Percentiles rank a stretch among this genome's conserved stretches.
These are phyloP conservation scores for Hestina assimilis DNA, from an alignment of 1,140 invertebrate genomes.

Conservation along the genomic window DNA sequence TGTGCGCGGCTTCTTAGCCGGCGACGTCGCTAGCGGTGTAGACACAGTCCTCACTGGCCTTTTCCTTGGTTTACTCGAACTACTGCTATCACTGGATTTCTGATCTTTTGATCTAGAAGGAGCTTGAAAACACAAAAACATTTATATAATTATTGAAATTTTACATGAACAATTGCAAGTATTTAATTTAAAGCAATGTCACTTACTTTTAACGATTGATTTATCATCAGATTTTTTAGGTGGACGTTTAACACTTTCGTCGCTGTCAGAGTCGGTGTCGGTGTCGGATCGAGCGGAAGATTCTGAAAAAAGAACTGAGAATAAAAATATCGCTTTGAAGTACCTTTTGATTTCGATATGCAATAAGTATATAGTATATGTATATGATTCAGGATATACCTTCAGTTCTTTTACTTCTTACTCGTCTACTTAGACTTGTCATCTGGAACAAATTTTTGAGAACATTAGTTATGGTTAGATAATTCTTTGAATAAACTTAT, in stretches of 20 bases:
- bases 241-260: conserved; percentile 68
- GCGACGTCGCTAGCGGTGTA: conserved; percentile 44
- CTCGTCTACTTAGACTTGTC: conserved; percentile 79
- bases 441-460: conserved; percentile 56
- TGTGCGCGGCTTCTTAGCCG: conserved; percentile 52
- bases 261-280: conserved; percentile 80
- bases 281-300: conserved; percentile 81
- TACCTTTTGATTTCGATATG: background rate
- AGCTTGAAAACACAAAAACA: conserved; percentile 35
- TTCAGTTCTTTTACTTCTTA: conserved; percentile 82
- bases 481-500: background rate
- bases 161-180: background rate
- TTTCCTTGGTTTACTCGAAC: conserved; percentile 64
- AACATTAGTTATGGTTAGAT: no score
- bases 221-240: conserved; percentile 67
- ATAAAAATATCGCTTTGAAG: conserved; percentile 11
- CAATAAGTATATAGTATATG: conserved; percentile 7
- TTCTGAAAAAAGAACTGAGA: conserved; percentile 51
- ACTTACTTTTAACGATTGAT: conserved; percentile 53
- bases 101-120: conserved; percentile 58
- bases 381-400: conserved; percentile 69
- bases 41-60: conserved; percentile 55
- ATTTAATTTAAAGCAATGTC: background rate
- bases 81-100: conserved; percentile 63
- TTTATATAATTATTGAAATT: background rate